Conservation (phyloP, 2,888 invertebrate species). For the Tiphia femorata region DNA sequence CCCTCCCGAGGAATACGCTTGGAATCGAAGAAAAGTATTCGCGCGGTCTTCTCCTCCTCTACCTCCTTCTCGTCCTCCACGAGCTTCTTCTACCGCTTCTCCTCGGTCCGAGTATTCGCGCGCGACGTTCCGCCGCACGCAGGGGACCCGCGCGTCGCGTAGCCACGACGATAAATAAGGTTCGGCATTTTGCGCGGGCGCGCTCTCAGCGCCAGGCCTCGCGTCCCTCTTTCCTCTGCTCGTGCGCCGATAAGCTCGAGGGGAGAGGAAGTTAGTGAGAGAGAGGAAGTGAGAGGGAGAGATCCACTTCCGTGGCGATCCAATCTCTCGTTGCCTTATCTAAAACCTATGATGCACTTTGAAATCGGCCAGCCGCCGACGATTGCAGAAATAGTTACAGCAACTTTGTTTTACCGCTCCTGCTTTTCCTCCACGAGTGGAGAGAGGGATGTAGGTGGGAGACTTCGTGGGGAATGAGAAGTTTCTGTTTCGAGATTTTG, state of each 20-base stretch:
- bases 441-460: too few species aligned
- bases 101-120: too few species aligned
- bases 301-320: constrained; percentile 30
- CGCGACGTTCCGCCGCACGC: constrained; percentile 33
- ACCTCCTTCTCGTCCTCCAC: constrained; percentile 29
- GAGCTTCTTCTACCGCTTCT: too few species aligned
- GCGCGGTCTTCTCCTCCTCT: constrained; percentile 7
- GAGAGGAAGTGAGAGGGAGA: constrained; percentile 1
- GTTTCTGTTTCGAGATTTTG: too few species aligned
- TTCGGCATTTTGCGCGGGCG: constrained; percentile 54
- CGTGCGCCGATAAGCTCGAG: neutral
- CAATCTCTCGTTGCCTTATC: constrained; percentile 29
- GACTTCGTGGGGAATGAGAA: too few species aligned
- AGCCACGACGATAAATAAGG: constrained; percentile 58
- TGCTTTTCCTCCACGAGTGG: too few species aligned
- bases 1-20: constrained; percentile 32
- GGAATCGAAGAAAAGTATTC: constrained; percentile 55
- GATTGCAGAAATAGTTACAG: too few species aligned
- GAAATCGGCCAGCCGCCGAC: too few species aligned
- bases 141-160: constrained; percentile 35
- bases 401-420: too few species aligned
- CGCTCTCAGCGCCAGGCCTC: too few species aligned
- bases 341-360: too few species aligned
- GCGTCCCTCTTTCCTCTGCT: constrained; percentile 16
- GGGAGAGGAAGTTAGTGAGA: neutral